phyloP scores from a whole-genome alignment of 2,113 vertebrate genomes.

The Cygnus buccinator region DNA sequence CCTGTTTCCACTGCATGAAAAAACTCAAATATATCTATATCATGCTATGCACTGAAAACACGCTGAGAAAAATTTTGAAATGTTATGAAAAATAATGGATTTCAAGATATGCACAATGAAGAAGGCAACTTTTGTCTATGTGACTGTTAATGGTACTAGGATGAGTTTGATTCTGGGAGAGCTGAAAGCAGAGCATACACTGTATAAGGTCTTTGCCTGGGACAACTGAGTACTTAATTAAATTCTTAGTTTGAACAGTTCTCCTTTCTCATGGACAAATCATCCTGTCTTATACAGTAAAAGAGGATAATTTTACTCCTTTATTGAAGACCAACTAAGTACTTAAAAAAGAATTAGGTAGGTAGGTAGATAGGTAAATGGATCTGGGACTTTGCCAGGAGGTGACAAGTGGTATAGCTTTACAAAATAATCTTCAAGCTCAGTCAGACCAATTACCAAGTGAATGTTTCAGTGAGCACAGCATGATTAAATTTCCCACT shows the following conservation, averaged over 20 bases:
- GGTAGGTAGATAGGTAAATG: background rate
- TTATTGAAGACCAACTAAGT: background rate
- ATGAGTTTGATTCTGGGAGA: background rate
- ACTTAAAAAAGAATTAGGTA: background rate
- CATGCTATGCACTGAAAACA: background rate
- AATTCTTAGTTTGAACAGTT: background rate
- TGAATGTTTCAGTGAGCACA: conserved; percentile 1
- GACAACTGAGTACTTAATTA: background rate
- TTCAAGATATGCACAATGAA: background rate
- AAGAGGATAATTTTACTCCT: background rate
- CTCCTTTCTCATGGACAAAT: background rate
- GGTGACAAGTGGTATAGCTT: background rate
- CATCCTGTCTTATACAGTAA: background rate
- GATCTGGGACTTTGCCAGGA: background rate
- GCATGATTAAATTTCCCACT: background rate
- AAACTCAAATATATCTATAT: background rate
- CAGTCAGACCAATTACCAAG: conserved; percentile 10
- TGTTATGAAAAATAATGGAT: background rate
- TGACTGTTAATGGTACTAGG: background rate
- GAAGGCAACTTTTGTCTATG: background rate
- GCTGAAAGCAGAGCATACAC: fast-evolving
- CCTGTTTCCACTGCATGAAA: background rate
- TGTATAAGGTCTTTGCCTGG: background rate
- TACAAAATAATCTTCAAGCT: conserved; percentile 1
- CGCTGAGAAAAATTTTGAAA: background rate